These are phyloP conservation scores for Malacoraja senta DNA, from an alignment of 2,797 vertebrate species.

Conservation along the genomic window DNA sequence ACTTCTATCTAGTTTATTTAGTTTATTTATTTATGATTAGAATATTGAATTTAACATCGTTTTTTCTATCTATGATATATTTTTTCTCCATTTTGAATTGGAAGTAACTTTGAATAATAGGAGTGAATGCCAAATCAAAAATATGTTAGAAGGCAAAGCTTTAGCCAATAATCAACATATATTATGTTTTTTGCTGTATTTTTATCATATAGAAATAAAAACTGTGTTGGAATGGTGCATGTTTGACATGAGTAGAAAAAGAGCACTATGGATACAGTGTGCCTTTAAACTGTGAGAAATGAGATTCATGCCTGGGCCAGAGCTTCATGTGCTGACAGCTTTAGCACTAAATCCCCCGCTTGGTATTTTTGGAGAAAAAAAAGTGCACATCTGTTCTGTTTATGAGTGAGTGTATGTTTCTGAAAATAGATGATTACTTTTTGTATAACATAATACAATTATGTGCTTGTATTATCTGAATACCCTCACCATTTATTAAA, in stretches of 20 bases:
- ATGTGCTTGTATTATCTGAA: not conserved
- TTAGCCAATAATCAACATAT: not conserved
- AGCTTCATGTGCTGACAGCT: constrained; percentile 8
- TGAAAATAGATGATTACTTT: constrained; percentile 1
- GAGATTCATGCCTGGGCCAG: not conserved
- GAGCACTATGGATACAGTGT: not conserved
- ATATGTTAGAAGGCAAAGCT: not conserved
- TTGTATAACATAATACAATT: not conserved
- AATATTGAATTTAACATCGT: not conserved
- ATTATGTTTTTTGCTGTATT: not conserved
- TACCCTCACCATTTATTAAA: not conserved
- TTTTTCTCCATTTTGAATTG: not conserved
- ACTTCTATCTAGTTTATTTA: not conserved
- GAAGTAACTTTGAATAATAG: not conserved
- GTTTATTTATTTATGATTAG: not conserved
- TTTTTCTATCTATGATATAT: not conserved
- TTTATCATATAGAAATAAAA: not conserved
- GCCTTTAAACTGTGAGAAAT: constrained; percentile 12
- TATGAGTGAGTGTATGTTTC: constrained; percentile 17
- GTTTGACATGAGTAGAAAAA: not conserved
- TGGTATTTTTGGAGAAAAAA: constrained; percentile 19
- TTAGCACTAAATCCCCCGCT: not conserved
- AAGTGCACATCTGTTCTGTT: constrained; percentile 28
- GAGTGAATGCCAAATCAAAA: not conserved
- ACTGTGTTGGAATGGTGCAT: not conserved